These are phyloP conservation scores for Rhingia rostrata DNA, from an alignment of 2,888 invertebrate genomes.

Conservation along the genomic window DNA sequence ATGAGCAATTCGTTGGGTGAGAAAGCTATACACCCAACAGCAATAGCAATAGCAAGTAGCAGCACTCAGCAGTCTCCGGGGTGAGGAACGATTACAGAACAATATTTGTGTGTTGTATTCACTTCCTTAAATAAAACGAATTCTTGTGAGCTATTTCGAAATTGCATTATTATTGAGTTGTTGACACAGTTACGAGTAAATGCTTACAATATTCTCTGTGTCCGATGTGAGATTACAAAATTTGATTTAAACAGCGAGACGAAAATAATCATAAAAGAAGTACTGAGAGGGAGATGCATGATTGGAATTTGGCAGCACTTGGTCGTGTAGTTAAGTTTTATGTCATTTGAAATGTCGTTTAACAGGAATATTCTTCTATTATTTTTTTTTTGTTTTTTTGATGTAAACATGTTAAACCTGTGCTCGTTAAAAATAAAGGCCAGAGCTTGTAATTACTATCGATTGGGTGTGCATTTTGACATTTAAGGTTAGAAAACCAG, in stretches of 20 bases:
- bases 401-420: too few relatives aligned
- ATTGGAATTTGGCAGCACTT: too few relatives aligned
- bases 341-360: too few relatives aligned
- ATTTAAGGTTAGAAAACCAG: too few relatives aligned
- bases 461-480: too few relatives aligned
- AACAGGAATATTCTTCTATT: too few relatives aligned
- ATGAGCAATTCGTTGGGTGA: conserved; percentile 49
- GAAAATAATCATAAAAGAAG: too few relatives aligned
- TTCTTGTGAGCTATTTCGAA: conserved; percentile 52
- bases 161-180: conserved; percentile 59
- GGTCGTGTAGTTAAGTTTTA: too few relatives aligned
- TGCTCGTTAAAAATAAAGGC: too few relatives aligned
- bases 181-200: conserved; percentile 58
- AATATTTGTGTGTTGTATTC: conserved; percentile 31
- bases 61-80: not conserved
- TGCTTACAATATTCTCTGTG: conserved; percentile 26
- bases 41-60: conserved; percentile 3
- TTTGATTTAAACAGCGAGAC: conserved; percentile 1
- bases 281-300: too few relatives aligned
- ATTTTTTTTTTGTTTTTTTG: too few relatives aligned
- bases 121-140: conserved; percentile 54
- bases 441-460: too few relatives aligned
- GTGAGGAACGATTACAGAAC: conserved; percentile 56
- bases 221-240: not conserved
- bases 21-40: conserved; percentile 7